Percentiles rank a stretch among this genome's conserved stretches.
These are phyloP conservation scores for Ammodytes dubius DNA, from an alignment of 2,113 vertebrate species.

Conservation along the genomic window DNA sequence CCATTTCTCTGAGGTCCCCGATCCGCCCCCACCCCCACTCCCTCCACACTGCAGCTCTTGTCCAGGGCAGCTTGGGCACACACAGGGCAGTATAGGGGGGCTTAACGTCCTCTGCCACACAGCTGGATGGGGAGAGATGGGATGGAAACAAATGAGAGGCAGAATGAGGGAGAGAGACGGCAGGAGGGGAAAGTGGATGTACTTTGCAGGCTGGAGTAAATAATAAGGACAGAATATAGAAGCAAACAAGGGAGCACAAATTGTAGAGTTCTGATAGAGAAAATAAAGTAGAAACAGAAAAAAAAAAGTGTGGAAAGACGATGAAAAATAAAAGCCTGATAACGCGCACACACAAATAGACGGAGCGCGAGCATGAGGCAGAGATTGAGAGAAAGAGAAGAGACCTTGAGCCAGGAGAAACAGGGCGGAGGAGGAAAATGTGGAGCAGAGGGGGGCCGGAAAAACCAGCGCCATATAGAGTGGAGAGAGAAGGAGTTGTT, in stretches of 20 bases:
- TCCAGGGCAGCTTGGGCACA: conserved; percentile 75
- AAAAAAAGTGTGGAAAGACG: conserved; percentile 24
- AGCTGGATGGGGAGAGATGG: conserved; percentile 77
- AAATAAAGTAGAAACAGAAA: conserved; percentile 4
- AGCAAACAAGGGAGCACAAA: conserved; percentile 1
- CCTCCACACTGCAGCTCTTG: conserved; percentile 80
- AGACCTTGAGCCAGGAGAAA: conserved; percentile 72
- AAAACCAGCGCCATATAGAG: conserved; percentile 48
- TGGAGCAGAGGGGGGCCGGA: conserved; percentile 66
- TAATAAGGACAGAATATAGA: conserved; percentile 36
- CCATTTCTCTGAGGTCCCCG: conserved; percentile 85
- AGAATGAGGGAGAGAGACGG: conserved; percentile 48
- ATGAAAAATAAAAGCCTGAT: conserved; percentile 45
- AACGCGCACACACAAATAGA: conserved; percentile 40
- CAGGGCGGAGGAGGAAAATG: conserved; percentile 65
- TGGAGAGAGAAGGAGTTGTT: conserved; percentile 70
- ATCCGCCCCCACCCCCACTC: conserved; percentile 78
- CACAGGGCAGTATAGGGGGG: conserved; percentile 73
- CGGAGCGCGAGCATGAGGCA: conserved; percentile 48
- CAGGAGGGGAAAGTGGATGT: conserved; percentile 12
- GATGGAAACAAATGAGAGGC: conserved; percentile 66
- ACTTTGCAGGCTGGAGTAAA: conserved; percentile 35
- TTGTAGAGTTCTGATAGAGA: not conserved
- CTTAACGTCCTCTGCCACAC: conserved; percentile 79
- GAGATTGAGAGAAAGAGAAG: conserved; percentile 14